These are phyloP conservation scores for Rhinolophus sinicus DNA, from an alignment of 2,113 vertebrate species.

Conservation along the genomic window DNA sequence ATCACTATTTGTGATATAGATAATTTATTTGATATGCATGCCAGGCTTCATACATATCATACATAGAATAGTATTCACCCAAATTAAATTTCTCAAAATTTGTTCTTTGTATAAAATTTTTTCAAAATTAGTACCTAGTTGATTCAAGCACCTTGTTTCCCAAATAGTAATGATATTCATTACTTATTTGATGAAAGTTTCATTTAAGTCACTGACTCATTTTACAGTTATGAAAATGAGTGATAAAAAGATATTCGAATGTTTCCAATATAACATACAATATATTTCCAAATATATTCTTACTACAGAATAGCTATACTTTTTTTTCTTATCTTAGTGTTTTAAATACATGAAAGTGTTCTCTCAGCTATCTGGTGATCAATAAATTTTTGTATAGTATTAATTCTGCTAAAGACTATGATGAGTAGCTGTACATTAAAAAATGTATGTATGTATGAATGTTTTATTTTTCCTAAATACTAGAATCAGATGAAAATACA, in stretches of 20 bases:
- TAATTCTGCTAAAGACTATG: background rate
- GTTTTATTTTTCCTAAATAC: background rate
- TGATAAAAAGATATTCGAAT: background rate
- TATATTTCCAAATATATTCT: background rate
- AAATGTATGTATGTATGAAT: background rate
- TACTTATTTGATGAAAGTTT: background rate
- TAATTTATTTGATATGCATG: background rate
- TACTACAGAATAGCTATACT: background rate
- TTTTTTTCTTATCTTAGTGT: background rate
- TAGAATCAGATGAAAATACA: background rate
- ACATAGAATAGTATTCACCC: background rate
- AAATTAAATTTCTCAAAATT: slow-evolving; percentile 3
- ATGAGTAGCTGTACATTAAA: background rate
- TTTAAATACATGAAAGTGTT: background rate
- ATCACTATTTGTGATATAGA: background rate
- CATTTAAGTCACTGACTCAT: background rate
- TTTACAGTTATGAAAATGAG: background rate
- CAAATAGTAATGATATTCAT: background rate
- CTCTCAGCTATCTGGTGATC: background rate
- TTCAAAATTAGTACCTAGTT: background rate
- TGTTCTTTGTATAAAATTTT: background rate
- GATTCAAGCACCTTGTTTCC: background rate
- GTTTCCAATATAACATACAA: background rate
- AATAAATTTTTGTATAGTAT: background rate
- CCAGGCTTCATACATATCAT: background rate